Percentiles rank a stretch among this genome's conserved stretches.
phyloP scores from a whole-genome alignment of 2,888 invertebrate species.

The Cantharis flavilabris region DNA sequence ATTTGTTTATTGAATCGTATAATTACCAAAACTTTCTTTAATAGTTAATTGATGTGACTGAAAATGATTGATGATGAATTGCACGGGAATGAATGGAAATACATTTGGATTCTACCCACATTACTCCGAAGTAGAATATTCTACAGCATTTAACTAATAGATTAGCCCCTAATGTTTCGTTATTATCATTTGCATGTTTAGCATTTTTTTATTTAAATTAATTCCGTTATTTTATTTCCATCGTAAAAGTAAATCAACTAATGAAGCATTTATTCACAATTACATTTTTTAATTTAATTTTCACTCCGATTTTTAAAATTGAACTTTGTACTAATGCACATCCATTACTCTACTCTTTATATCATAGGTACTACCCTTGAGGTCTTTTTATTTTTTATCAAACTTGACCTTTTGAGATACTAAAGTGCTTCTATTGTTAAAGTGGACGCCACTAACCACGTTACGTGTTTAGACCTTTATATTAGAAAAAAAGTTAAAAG shows the following conservation, averaged over 20 bases:
- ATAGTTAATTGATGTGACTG: slow-evolving; percentile 1
- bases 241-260: not conserved
- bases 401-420: not conserved
- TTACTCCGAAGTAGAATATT: not conserved
- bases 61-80: not conserved
- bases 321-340: not conserved
- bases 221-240: not conserved
- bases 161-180: not conserved
- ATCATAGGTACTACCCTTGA: not conserved
- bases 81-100: not conserved
- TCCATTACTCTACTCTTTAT: not conserved
- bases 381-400: not conserved
- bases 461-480: not conserved
- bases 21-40: not conserved
- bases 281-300: not conserved
- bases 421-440: not conserved
- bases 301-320: not conserved
- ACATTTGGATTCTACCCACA: not conserved
- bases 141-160: not conserved
- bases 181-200: not conserved
- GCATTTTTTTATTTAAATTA: not conserved
- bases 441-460: not conserved
- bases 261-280: not conserved
- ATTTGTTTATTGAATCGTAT: not conserved
- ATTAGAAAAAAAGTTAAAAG: not conserved